A percentile compares a stretch with the other conserved stretches of the same genome.
phyloP scores from a whole-genome alignment of 2,113 vertebrate genomes.

The Cygnus atratus region DNA sequence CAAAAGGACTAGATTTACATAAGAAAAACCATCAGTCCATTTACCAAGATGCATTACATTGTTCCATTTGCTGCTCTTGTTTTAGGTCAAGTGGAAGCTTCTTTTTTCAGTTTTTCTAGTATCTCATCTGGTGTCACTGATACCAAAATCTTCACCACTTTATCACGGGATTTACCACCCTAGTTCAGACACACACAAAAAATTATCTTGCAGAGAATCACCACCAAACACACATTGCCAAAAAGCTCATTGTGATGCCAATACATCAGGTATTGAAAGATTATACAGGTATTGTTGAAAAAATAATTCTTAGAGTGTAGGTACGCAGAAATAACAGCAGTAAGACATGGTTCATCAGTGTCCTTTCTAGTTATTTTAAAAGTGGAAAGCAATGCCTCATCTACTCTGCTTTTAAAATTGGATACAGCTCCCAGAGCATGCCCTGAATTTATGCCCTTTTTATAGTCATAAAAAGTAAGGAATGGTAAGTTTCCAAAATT shows the following conservation, averaged over 20 bases:
- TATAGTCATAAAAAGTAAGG: background rate
- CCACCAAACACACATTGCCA: background rate
- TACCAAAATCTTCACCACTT: slow-evolving; percentile 85
- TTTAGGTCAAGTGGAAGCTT: slow-evolving; percentile 75
- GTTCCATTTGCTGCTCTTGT: slow-evolving; percentile 7
- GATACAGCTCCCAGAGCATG: background rate
- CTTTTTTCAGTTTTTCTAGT: slow-evolving; percentile 82
- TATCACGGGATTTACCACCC: slow-evolving; percentile 92
- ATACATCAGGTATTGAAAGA: background rate
- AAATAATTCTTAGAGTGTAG: background rate
- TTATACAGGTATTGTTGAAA: no score
- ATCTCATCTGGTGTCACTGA: slow-evolving; percentile 82
- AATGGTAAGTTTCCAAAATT: background rate
- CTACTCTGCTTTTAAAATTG: background rate
- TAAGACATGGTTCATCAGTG: background rate
- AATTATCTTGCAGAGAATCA: background rate
- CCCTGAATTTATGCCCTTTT: background rate
- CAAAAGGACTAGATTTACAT: background rate
- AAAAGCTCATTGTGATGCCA: background rate
- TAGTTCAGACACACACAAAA: slow-evolving; percentile 62
- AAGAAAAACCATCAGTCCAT: background rate
- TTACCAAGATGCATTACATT: background rate
- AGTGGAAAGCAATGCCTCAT: background rate
- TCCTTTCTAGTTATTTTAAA: background rate
- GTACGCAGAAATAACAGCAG: background rate